Evolutionary conservation across 2,797 vertebrate genomes (phyloP), one percentile per base, ranked within the genome.

Genomic region (Poliocrania exsul): DNA sequence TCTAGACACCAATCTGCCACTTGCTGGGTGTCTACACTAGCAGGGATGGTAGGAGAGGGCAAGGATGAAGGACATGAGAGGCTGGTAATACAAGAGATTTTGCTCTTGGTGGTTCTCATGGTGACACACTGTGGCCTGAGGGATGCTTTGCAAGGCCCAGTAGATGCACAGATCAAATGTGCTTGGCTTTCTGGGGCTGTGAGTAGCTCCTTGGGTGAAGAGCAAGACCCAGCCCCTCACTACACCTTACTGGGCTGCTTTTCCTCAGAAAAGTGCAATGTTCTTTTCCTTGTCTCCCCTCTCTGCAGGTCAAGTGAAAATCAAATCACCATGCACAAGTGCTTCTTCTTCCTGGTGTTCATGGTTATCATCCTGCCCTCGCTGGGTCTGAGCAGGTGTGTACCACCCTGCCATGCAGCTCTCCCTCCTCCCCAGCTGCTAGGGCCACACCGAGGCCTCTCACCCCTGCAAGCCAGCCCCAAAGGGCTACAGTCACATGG

Each of bases 351-450:
- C 79, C 97, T 99, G 95, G 98, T 99, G 81, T 99, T 99, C 97
- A 99, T 99, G 99, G 99, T 99, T 90, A 99, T 99, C 97, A 98
- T 99, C 95, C 98, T 99, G 93, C 99, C 99, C 49, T 99, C 99
- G 0, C 98, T 99, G 80, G 99, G 99, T 70, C 97, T 99, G 47
- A 99, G 99, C 96, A 99, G 99, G 99, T 99, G 98, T 0, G 0
- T 35, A 64, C 19, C 38, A 71, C 31, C 7, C 69, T 54, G 8
- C n/a, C 1, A 0, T 2, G 7, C 65, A 67, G 40, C 20, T 77
- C 11, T 75, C 46, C 50, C 25, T 77, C 62, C 37, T 84, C 40
- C 33, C 4, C 0, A 3, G 38, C 28, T 88, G 53, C 5, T 11
- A 8, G 23, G 31, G 49, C 44, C 2, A 3, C 24, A 42, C 14